These are phyloP conservation scores for Ormia ochracea DNA, from an alignment of 2,888 invertebrate genomes.

Conservation along the genomic window DNA sequence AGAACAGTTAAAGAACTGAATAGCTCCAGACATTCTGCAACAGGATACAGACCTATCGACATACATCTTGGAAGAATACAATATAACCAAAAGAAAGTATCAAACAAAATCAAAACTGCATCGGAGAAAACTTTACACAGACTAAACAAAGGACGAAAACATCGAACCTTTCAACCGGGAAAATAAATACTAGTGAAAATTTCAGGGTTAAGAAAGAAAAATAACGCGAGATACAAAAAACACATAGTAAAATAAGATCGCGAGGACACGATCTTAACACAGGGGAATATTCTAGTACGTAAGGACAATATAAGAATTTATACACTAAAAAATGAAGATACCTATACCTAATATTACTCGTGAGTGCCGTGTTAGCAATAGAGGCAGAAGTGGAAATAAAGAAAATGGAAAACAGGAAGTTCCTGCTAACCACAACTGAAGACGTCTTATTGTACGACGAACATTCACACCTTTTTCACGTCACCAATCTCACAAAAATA, in stretches of 20 bases:
- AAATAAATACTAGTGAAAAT: neutral
- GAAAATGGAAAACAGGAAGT: neutral
- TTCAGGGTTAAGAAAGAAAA: too few species aligned
- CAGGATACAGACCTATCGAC: neutral
- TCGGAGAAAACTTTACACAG: slow-evolving; percentile 17
- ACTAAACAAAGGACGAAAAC: slow-evolving; percentile 1
- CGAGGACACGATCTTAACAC: neutral
- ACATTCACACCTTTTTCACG: slow-evolving; percentile 6
- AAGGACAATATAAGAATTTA: slow-evolving; percentile 2
- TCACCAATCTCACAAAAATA: too few species aligned
- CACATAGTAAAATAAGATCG: neutral
- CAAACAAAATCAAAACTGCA: neutral
- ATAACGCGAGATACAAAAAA: too few species aligned
- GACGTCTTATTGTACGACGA: neutral
- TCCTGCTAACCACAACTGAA: slow-evolving; percentile 7
- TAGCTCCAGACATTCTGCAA: too few species aligned
- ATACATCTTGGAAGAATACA: neutral
- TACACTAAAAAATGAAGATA: neutral
- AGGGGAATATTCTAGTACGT: neutral
- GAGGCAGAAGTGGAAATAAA: neutral
- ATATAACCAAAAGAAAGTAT: neutral
- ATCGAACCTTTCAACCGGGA: neutral
- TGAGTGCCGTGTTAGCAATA: neutral
- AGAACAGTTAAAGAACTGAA: too few species aligned
- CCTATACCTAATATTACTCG: slow-evolving; percentile 12